A percentile compares a stretch with the other conserved stretches of the same genome.
These are phyloP conservation scores for Oscarella lobularis DNA, from an alignment of 37 sponge, comb jelly and placozoan species.

Conservation along the genomic window DNA sequence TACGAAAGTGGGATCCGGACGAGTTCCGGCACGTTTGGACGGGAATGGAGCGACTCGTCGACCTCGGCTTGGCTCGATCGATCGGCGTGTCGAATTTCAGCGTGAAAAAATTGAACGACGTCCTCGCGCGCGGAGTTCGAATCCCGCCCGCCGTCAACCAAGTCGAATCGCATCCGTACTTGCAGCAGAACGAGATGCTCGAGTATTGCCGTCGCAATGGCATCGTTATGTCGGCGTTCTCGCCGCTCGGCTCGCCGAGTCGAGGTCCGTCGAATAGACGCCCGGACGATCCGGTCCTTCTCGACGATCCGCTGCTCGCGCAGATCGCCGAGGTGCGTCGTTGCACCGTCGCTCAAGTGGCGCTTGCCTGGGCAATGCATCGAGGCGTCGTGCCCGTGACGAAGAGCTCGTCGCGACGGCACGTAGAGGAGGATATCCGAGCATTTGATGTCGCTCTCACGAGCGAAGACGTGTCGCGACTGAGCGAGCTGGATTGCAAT, in stretches of 20 bases:
- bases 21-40: background rate
- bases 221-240: background rate
- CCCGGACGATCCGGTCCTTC: background rate
- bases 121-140: background rate
- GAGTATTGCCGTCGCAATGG: background rate
- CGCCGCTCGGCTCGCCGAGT: background rate
- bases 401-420: background rate
- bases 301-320: background rate
- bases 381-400: background rate
- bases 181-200: background rate
- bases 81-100: background rate
- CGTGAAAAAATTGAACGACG: background rate
- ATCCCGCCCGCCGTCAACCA: background rate
- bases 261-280: background rate
- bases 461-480: background rate
- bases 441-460: background rate
- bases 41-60: background rate
- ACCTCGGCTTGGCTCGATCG: background rate
- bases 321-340: background rate
- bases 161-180: background rate
- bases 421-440: background rate
- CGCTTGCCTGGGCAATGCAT: background rate
- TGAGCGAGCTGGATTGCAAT: background rate
- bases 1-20: background rate
- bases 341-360: background rate